Percentiles rank a stretch among this genome's conserved stretches.
phyloP scores from a whole-genome alignment of 2,888 invertebrate species.

The Lasioglossum pauxillum region DNA sequence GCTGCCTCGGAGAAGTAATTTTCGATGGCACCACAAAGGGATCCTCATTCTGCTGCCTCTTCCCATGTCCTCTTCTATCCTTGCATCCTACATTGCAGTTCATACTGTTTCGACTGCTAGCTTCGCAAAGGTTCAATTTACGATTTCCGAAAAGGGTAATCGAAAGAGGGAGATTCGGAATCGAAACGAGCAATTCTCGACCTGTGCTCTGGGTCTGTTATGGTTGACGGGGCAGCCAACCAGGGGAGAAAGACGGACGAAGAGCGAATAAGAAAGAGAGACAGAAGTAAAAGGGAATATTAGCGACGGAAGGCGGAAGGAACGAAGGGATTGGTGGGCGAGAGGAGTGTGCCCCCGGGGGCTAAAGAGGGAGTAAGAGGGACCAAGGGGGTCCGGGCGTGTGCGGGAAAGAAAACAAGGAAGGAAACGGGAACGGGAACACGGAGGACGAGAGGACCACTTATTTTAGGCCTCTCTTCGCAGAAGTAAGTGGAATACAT shows the following conservation, averaged over 20 bases:
- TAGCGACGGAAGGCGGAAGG: slow-evolving; percentile 17
- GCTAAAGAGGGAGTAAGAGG: neutral
- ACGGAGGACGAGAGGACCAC: slow-evolving; percentile 54
- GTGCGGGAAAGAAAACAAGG: slow-evolving; percentile 23
- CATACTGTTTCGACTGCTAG: too few species aligned
- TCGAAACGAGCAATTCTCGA: neutral
- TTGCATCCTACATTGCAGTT: too few species aligned
- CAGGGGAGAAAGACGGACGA: neutral
- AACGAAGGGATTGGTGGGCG: slow-evolving; percentile 33
- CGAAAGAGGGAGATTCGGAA: too few species aligned
- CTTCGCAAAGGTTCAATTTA: neutral
- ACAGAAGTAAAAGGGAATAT: neutral
- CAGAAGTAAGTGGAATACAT: slow-evolving; percentile 59
- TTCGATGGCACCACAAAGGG: too few species aligned
- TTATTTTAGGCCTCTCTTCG: slow-evolving; percentile 70
- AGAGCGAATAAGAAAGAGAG: too few species aligned
- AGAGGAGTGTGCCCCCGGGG: neutral
- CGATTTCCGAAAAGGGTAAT: neutral
- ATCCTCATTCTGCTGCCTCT: too few species aligned
- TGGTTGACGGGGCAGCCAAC: neutral
- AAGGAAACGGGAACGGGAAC: slow-evolving; percentile 28
- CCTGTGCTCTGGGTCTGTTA: neutral
- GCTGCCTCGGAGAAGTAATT: too few species aligned
- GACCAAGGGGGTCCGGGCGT: neutral
- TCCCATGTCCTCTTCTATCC: too few species aligned